Conservation (phyloP, 2,888 invertebrate genomes). For the Polyploca ridens region DNA sequence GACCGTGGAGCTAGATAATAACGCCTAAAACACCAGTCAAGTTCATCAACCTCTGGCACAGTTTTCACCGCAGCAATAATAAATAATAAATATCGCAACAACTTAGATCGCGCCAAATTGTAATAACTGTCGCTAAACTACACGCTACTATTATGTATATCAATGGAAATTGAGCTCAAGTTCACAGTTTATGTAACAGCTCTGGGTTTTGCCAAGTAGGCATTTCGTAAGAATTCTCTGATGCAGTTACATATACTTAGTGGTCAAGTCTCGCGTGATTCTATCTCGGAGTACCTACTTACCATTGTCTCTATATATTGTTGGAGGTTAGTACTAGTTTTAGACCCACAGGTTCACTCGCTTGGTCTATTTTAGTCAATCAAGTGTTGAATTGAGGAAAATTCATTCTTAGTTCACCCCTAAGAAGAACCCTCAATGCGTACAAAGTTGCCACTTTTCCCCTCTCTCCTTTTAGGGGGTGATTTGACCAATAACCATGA, state of each 20-base stretch:
- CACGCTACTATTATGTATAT: neutral
- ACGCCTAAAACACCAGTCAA: neutral
- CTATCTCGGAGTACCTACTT: too few species aligned
- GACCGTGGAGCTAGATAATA: too few species aligned
- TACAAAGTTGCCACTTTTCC: too few species aligned
- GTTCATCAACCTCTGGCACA: slow-evolving; percentile 1
- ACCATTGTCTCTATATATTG: too few species aligned
- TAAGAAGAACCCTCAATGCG: too few species aligned
- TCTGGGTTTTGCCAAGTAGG: neutral
- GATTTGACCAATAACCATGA: too few species aligned
- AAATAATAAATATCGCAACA: neutral
- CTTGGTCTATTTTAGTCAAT: too few species aligned
- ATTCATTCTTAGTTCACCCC: too few species aligned
- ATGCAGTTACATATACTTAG: neutral
- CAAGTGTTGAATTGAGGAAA: too few species aligned
- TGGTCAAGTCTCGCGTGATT: neutral
- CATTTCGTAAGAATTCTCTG: slow-evolving; percentile 1
- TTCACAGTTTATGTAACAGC: neutral
- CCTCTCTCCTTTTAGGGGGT: too few species aligned
- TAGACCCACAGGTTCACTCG: too few species aligned
- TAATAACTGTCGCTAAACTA: neutral
- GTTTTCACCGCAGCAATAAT: neutral
- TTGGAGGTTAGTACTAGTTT: too few species aligned
- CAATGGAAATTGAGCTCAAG: neutral
- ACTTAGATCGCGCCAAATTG: slow-evolving; percentile 1